phyloP scores from a whole-genome alignment of 2,888 invertebrate species.

The Teleiodes luculella region DNA sequence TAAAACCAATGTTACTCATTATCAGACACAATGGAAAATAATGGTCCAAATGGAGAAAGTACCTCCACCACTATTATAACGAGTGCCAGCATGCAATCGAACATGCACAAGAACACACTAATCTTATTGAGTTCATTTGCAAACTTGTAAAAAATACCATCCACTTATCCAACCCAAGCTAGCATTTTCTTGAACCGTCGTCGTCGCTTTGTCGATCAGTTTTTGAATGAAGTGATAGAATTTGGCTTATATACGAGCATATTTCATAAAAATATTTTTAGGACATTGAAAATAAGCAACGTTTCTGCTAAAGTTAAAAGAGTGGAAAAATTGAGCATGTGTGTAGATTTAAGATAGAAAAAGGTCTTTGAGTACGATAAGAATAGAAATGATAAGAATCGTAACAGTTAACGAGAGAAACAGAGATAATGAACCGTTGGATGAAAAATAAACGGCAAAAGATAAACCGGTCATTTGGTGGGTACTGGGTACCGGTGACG shows the following conservation, averaged over 20 bases:
- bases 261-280: neutral
- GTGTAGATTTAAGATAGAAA: neutral
- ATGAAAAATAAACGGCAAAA: neutral
- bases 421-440: neutral
- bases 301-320: neutral
- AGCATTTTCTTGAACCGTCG: no score
- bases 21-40: conserved; percentile 36
- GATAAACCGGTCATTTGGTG: neutral
- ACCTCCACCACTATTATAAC: conserved; percentile 18
- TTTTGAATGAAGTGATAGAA: conserved; percentile 6
- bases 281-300: neutral
- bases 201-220: neutral
- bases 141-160: neutral
- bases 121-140: conserved; percentile 15
- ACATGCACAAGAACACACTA: conserved; percentile 13
- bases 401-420: neutral
- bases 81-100: conserved; percentile 39
- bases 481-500: neutral
- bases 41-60: conserved; percentile 48
- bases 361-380: neutral
- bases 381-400: neutral
- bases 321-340: neutral
- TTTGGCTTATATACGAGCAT: no score
- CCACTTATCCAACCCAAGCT: no score
- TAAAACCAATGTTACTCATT: conserved; percentile 42